phyloP scores from a whole-genome alignment of 2,888 invertebrate species.

The Adelognathus sp. region DNA sequence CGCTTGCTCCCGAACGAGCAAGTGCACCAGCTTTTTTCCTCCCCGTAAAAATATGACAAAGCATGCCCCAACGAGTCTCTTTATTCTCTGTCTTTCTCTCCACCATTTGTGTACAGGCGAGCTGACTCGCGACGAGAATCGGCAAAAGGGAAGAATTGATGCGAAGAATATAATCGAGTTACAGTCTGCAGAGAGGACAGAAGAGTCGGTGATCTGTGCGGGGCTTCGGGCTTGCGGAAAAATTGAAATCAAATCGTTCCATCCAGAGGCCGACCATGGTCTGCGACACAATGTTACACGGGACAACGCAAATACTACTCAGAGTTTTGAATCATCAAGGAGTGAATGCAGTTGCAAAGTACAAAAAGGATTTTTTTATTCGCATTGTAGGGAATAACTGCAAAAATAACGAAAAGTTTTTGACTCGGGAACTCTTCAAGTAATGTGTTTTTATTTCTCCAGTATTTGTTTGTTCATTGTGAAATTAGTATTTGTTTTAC shows the following conservation, averaged over 20 bases:
- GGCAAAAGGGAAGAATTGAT: constrained; percentile 1
- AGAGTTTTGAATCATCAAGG: neutral
- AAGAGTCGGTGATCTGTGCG: constrained; percentile 1
- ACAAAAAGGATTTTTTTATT: too few species aligned
- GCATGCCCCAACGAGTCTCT: constrained; percentile 39
- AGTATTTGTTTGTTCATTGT: too few species aligned
- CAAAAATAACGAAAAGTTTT: too few species aligned
- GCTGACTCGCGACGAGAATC: neutral
- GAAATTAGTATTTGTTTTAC: too few species aligned
- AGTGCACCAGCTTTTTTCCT: constrained; percentile 7
- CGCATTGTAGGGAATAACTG: too few species aligned
- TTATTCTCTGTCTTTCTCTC: neutral
- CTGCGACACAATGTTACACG: neutral
- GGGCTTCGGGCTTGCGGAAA: constrained; percentile 45
- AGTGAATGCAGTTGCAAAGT: too few species aligned
- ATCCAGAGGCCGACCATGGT: constrained; percentile 59
- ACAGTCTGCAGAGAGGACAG: neutral
- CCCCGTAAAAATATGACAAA: constrained; percentile 69
- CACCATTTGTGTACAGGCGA: neutral
- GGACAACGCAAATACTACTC: neutral
- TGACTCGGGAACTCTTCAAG: too few species aligned
- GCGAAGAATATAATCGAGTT: constrained; percentile 11
- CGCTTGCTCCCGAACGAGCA: neutral
- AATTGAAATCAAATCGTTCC: constrained; percentile 67
- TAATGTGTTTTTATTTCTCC: too few species aligned